Conservation (phyloP, 2,888 invertebrate species). For the Luperina nickerlii region DNA sequence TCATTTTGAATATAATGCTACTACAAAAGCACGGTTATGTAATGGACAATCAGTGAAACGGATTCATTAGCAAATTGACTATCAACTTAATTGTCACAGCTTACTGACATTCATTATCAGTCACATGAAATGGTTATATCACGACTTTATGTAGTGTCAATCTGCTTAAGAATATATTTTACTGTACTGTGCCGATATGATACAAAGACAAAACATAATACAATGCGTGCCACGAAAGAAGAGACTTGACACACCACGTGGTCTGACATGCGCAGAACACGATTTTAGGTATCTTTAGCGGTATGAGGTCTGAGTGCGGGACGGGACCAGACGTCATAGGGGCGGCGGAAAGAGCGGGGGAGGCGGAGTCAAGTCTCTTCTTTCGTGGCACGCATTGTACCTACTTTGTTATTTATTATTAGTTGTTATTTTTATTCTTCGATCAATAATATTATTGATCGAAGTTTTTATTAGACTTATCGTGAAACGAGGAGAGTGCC, state of each 20-base stretch:
- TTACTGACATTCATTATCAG: not conserved
- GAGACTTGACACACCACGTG: too few species aligned
- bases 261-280: too few species aligned
- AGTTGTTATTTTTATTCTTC: not conserved
- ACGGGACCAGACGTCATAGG: too few species aligned
- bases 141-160: not conserved
- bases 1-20: not conserved
- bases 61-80: not conserved
- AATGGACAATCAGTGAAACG: not conserved
- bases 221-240: too few species aligned
- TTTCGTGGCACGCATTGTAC: too few species aligned
- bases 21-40: not conserved
- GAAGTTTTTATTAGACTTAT: not conserved
- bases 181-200: not conserved
- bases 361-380: too few species aligned
- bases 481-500: not conserved
- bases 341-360: too few species aligned
- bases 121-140: not conserved
- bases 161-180: not conserved
- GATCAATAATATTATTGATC: too few species aligned
- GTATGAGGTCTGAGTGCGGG: too few species aligned
- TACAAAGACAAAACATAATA: not conserved
- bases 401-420: not conserved
- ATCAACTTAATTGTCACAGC: not conserved
- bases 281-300: too few species aligned